A percentile compares a stretch with the other conserved stretches of the same genome.
Evolutionary conservation across 2,113 vertebrate species (phyloP).

Genomic region (Cyphomyrus plagiostoma): DNA sequence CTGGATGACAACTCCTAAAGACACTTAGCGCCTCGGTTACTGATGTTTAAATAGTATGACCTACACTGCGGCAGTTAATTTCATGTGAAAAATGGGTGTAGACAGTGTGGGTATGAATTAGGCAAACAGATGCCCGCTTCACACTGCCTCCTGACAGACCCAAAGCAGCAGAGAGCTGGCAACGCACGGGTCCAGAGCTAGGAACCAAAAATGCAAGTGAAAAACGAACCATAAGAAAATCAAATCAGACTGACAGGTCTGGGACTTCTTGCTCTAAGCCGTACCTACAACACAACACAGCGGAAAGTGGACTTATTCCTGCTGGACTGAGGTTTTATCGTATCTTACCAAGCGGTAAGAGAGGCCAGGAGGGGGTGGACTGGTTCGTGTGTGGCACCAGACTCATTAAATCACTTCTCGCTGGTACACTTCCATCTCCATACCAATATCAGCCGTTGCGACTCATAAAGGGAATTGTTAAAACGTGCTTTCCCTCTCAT

Average conservation of each 20-base stretch:
- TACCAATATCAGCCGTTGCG: slow-evolving; percentile 21
- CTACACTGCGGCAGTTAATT: neutral
- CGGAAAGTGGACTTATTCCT: neutral
- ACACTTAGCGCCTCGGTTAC: neutral
- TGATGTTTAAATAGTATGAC: neutral
- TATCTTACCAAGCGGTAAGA: slow-evolving; percentile 28
- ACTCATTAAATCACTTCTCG: slow-evolving; percentile 11
- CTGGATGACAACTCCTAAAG: neutral
- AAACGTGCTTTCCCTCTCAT: slow-evolving; percentile 60
- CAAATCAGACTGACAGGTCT: neutral
- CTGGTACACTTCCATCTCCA: slow-evolving; percentile 10
- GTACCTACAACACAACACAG: neutral
- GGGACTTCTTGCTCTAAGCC: neutral
- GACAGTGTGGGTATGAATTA: neutral
- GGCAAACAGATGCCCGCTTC: neutral
- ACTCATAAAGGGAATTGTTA: neutral
- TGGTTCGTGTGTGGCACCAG: neutral
- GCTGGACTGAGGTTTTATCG: slow-evolving; percentile 35
- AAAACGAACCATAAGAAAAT: neutral
- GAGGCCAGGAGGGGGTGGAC: slow-evolving; percentile 25
- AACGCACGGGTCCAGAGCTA: neutral
- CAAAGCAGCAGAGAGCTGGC: neutral
- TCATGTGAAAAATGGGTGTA: neutral
- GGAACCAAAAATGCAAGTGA: neutral
- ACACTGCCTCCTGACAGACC: neutral